phyloP scores from a whole-genome alignment of 1,140 invertebrate genomes.

The Vanessa atalanta region DNA sequence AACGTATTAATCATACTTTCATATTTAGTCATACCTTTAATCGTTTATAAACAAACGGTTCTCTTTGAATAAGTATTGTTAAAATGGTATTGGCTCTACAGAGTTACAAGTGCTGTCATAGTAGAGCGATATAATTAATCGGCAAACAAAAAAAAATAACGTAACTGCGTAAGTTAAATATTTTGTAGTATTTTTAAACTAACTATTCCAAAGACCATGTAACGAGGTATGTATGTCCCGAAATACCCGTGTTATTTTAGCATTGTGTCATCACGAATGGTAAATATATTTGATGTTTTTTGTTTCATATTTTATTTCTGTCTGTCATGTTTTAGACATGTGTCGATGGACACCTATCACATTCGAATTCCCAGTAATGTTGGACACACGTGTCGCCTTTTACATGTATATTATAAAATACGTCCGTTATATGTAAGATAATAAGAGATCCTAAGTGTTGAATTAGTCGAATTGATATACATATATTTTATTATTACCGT shows the following conservation, averaged over 20 bases:
- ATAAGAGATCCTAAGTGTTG: background rate
- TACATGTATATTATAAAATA: background rate
- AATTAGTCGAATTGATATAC: no score
- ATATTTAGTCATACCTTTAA: no score
- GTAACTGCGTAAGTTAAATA: no score
- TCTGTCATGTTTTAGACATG: constrained; percentile 42
- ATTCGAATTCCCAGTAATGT: constrained; percentile 26
- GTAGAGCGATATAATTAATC: no score
- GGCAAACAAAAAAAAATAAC: no score
- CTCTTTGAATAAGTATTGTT: no score
- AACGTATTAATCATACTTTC: no score
- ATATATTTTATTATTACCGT: background rate
- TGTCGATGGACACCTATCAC: constrained; percentile 51
- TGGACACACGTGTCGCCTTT: constrained; percentile 18
- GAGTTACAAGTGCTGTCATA: no score
- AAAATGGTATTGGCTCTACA: no score
- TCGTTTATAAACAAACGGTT: no score
- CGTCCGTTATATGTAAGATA: background rate
- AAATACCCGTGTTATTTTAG: constrained; percentile 42
- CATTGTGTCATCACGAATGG: constrained; percentile 44
- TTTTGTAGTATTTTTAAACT: no score
- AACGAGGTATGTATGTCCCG: background rate
- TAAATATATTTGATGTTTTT: constrained; percentile 53
- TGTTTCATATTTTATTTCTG: constrained; percentile 53
- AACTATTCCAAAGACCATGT: background rate